phyloP scores from a whole-genome alignment of 2,888 invertebrate genomes.

The Conistra vaccinii region DNA sequence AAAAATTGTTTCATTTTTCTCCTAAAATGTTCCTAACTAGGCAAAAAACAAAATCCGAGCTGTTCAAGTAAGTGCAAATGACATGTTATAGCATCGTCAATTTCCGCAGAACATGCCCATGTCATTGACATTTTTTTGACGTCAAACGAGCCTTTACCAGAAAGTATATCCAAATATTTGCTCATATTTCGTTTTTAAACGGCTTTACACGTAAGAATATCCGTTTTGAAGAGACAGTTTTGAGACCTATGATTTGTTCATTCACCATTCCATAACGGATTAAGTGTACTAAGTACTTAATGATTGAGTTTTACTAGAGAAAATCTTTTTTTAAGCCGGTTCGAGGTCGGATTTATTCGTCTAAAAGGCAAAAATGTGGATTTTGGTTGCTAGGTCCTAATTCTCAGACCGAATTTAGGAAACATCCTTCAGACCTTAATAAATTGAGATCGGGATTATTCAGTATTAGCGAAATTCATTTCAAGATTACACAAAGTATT shows the following conservation, averaged over 20 bases:
- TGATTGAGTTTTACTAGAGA: slow-evolving; percentile 33
- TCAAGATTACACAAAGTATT: not conserved
- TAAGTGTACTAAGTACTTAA: slow-evolving; percentile 9
- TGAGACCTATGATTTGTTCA: slow-evolving; percentile 9
- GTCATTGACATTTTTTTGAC: slow-evolving; percentile 26
- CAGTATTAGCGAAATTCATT: not conserved
- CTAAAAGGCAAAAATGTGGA: not conserved
- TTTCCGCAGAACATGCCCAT: slow-evolving; percentile 36
- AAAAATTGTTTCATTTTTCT: too few species aligned
- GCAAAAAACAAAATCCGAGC: not conserved
- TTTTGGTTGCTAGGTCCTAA: not conserved
- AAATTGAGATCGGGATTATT: not conserved
- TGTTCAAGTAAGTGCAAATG: slow-evolving; percentile 21
- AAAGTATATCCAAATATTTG: not conserved
- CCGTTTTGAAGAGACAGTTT: slow-evolving; percentile 17
- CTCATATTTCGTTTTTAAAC: slow-evolving; percentile 3
- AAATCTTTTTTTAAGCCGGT: not conserved
- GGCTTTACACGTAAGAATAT: not conserved
- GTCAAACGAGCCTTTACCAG: not conserved
- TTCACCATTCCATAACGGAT: slow-evolving; percentile 18
- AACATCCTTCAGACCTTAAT: not conserved
- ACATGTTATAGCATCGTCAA: slow-evolving; percentile 28
- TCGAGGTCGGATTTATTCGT: not conserved
- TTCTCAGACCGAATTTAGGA: not conserved
- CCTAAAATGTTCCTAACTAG: too few species aligned